Conservation (phyloP, 1,140 invertebrate genomes). For the Saxidomus purpurata region DNA sequence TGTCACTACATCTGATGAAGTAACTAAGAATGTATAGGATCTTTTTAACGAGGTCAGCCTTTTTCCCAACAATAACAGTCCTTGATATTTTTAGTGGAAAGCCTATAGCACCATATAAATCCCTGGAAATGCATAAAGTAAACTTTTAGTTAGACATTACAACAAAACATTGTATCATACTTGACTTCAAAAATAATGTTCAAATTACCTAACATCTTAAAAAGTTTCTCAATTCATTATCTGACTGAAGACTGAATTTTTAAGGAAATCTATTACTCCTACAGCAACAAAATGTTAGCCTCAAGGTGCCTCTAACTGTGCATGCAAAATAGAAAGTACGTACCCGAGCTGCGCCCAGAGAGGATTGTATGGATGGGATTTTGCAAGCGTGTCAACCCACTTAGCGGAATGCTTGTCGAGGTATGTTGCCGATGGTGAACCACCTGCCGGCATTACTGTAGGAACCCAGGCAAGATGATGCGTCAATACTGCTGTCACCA, state of each 20-base stretch:
- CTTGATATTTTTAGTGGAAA: slow-evolving; percentile 91
- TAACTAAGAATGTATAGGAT: slow-evolving; percentile 91
- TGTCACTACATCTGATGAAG: slow-evolving; percentile 93
- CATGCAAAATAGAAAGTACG: slow-evolving; percentile 47
- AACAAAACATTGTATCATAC: no score
- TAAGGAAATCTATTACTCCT: no score
- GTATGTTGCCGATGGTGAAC: slow-evolving; percentile 82
- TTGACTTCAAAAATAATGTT: no score
- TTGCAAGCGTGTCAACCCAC: slow-evolving; percentile 87
- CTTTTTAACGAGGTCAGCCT: slow-evolving; percentile 89
- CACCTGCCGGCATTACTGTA: slow-evolving; percentile 89
- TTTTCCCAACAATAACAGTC: slow-evolving; percentile 92
- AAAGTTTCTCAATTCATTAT: no score
- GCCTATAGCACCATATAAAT: slow-evolving; percentile 94
- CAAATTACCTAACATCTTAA: no score
- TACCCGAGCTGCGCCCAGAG: slow-evolving; percentile 94
- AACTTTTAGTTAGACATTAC: no score
- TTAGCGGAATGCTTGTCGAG: slow-evolving; percentile 86
- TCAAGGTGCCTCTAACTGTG: no score
- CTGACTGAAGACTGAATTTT: no score
- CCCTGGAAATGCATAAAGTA: slow-evolving; percentile 86
- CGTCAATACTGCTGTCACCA: slow-evolving; percentile 94
- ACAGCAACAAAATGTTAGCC: no score
- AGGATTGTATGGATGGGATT: slow-evolving; percentile 90
- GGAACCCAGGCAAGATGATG: slow-evolving; percentile 96